Evolutionary conservation across 2,888 invertebrate genomes (phyloP).

Genomic region (Marronus borbonicus): DNA sequence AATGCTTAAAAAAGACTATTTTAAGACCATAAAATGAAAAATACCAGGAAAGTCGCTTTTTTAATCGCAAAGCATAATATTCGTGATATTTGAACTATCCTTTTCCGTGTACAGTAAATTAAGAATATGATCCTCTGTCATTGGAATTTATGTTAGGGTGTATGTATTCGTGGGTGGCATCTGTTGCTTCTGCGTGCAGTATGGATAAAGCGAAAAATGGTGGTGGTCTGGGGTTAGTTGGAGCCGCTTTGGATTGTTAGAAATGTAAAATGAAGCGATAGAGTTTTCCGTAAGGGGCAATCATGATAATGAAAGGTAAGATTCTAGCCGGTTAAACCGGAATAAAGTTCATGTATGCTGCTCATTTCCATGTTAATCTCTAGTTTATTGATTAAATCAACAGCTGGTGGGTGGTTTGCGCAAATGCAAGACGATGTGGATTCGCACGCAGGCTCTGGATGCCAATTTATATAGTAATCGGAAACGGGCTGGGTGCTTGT

Average conservation of each 20-base stretch:
- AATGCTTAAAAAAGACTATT: too few species aligned
- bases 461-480: constrained; percentile 56
- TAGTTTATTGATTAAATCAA: constrained; percentile 61
- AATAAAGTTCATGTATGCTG: background rate
- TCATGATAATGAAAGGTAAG: constrained; percentile 10
- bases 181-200: constrained; percentile 2
- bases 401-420: constrained; percentile 64
- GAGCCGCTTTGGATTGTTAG: background rate
- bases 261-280: constrained; percentile 6
- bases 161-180: background rate
- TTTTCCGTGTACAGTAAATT: too few species aligned
- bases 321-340: background rate
- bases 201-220: background rate
- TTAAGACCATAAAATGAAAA: too few species aligned
- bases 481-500: constrained; percentile 62
- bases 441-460: constrained; percentile 62
- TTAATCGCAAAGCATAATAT: too few species aligned
- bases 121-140: too few species aligned
- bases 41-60: too few species aligned
- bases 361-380: constrained; percentile 25
- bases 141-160: too few species aligned
- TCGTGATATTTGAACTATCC: too few species aligned
- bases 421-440: constrained; percentile 57
- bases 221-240: background rate
- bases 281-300: background rate